Evolutionary conservation across 2,888 invertebrate species (phyloP).

Genomic region (Frankliniella fusca): DNA sequence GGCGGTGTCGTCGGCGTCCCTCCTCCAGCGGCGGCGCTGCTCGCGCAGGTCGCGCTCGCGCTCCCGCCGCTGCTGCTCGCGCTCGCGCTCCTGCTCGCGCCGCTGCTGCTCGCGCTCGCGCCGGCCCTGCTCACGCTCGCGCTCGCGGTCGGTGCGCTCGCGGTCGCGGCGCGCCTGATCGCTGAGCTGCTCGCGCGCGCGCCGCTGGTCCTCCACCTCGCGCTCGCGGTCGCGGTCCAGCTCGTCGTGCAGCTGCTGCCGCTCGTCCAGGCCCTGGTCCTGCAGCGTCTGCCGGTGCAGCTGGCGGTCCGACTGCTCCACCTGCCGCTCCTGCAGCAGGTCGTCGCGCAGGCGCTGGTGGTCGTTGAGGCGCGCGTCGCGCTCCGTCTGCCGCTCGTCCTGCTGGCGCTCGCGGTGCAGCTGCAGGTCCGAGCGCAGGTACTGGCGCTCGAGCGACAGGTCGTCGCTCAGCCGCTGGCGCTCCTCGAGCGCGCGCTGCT

Average conservation of each 20-base stretch:
- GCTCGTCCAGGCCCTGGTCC: constrained; percentile 12
- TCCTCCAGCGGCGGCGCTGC: constrained; percentile 12
- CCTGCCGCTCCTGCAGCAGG: constrained; percentile 3
- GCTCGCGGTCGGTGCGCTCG: constrained; percentile 20
- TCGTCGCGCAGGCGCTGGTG: constrained; percentile 14
- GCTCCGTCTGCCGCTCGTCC: neutral
- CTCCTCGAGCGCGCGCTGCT: constrained; percentile 1
- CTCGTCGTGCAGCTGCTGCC: constrained; percentile 18
- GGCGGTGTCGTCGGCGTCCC: neutral
- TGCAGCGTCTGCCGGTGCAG: neutral
- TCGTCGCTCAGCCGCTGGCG: constrained; percentile 15
- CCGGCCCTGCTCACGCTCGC: neutral
- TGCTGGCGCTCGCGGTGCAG: constrained; percentile 21
- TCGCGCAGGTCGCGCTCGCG: constrained; percentile 4
- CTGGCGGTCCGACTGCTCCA: constrained; percentile 9
- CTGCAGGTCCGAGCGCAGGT: constrained; percentile 1
- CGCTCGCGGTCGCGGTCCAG: constrained; percentile 10
- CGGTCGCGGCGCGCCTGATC: constrained; percentile 14
- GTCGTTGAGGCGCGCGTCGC: constrained; percentile 19
- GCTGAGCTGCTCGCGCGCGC: neutral
- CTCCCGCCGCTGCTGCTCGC: neutral
- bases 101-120: constrained; percentile 16
- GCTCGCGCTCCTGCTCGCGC: constrained; percentile 3
- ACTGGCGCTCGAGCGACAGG: neutral
- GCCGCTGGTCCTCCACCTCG: constrained; percentile 1